A percentile compares a stretch with the other conserved stretches of the same genome.
phyloP scores from a whole-genome alignment of 1,140 invertebrate genomes.

The Sarcophaga peregrina region DNA sequence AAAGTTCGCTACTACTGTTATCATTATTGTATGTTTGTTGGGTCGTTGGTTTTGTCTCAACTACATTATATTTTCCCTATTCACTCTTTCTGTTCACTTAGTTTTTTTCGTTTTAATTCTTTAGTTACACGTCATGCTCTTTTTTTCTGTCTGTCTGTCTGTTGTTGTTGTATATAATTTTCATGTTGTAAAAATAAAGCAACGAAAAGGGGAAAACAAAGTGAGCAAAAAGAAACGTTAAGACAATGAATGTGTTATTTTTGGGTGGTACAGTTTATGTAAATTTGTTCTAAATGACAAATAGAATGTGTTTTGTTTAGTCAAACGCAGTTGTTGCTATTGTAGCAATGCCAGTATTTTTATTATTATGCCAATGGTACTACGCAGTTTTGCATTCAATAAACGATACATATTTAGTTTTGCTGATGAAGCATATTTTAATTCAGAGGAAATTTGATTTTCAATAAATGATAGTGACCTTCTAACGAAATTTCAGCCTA shows the following conservation, averaged over 20 bases:
- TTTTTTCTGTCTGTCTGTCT: too few species aligned
- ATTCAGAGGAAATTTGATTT: not conserved
- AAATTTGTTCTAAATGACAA: slow-evolving; percentile 42
- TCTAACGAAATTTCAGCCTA: not conserved
- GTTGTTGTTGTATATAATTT: too few species aligned
- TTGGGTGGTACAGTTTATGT: slow-evolving; percentile 37
- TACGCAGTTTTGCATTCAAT: not conserved
- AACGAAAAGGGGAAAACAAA: too few species aligned
- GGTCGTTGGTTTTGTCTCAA: not conserved
- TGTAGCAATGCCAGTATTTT: not conserved
- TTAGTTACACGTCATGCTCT: slow-evolving; percentile 3
- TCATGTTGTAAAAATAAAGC: not conserved
- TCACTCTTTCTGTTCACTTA: not conserved
- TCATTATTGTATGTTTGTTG: slow-evolving; percentile 24
- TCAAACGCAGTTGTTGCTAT: not conserved
- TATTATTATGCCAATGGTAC: too few species aligned
- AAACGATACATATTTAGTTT: not conserved
- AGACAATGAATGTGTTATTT: not conserved
- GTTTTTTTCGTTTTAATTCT: slow-evolving; percentile 13
- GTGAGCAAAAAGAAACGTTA: too few species aligned
- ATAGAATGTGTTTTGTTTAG: slow-evolving; percentile 37
- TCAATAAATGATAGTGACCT: slow-evolving; percentile 24
- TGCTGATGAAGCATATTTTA: slow-evolving; percentile 5
- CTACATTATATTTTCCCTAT: not conserved
- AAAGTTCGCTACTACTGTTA: slow-evolving; percentile 29